These are phyloP conservation scores for Cyanoderma ruficeps DNA, from an alignment of 2,113 vertebrate genomes.

Conservation along the genomic window DNA sequence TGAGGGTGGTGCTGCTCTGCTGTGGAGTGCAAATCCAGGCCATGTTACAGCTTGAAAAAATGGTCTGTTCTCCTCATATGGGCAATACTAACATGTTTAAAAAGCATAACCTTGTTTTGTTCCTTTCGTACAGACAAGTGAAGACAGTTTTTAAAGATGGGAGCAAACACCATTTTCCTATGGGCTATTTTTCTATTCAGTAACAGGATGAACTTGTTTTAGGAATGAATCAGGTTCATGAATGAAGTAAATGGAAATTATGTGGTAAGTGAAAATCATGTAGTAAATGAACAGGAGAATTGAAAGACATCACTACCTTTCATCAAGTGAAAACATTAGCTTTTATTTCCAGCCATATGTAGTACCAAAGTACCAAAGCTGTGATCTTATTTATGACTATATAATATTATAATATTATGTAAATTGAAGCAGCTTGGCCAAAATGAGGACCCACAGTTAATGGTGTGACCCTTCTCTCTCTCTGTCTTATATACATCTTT, in stretches of 20 bases:
- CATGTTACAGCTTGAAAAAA: neutral
- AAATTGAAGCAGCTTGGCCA: neutral
- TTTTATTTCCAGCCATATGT: neutral
- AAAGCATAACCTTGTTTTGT: neutral
- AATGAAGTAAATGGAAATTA: neutral
- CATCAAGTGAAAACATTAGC: neutral
- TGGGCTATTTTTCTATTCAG: neutral
- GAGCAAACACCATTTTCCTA: neutral
- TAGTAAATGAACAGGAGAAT: neutral
- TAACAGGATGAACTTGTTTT: conserved; percentile 38
- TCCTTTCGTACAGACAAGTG: neutral
- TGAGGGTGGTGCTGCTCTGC: neutral
- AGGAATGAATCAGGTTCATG: neutral
- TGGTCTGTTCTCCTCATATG: neutral
- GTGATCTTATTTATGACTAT: neutral
- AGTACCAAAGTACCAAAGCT: neutral
- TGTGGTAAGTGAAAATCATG: neutral
- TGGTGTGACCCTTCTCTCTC: neutral
- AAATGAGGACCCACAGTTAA: neutral
- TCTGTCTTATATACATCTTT: neutral
- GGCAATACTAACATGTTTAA: neutral
- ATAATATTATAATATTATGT: neutral
- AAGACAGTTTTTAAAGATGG: neutral
- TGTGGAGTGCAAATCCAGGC: neutral
- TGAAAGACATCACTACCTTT: neutral